Percentiles rank a stretch among this genome's conserved stretches.
Evolutionary conservation across 2,113 vertebrate genomes (phyloP).

Genomic region (Ptilorrhoa leucosticta): DNA sequence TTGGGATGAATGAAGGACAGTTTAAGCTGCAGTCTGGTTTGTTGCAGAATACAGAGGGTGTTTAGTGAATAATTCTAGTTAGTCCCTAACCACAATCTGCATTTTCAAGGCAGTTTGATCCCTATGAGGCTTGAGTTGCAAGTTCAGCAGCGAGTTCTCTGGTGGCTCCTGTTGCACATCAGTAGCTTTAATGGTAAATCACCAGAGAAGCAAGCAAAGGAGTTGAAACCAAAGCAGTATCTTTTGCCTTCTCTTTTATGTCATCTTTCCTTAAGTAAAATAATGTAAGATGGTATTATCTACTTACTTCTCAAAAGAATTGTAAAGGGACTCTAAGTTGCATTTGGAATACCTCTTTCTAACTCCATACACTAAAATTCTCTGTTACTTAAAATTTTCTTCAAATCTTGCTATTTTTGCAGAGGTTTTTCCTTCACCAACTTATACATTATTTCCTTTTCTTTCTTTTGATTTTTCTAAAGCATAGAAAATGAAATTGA

Average conservation of each 20-base stretch:
- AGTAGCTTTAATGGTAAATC: neutral
- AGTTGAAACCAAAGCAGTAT: neutral
- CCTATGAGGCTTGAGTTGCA: neutral
- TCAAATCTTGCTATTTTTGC: neutral
- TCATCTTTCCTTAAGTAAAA: neutral
- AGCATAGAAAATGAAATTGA: neutral
- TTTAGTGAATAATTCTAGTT: neutral
- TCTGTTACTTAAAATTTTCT: neutral
- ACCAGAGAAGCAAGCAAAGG: neutral
- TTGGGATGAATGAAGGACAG: neutral
- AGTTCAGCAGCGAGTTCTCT: neutral
- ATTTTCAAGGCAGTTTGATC: neutral
- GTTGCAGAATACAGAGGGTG: neutral
- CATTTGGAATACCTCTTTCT: neutral
- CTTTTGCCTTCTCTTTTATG: neutral
- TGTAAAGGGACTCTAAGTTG: neutral
- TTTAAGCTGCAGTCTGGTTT: neutral
- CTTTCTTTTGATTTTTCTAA: neutral
- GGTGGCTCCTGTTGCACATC: neutral
- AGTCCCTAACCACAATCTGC: accelerated
- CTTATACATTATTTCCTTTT: neutral
- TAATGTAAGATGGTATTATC: neutral
- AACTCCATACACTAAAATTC: neutral
- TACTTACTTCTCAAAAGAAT: neutral
- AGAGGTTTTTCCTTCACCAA: neutral